Evolutionary conservation across 2,888 invertebrate species (phyloP), one percentile per base, ranked within the genome.

Genomic region (Conistra vaccinii): DNA sequence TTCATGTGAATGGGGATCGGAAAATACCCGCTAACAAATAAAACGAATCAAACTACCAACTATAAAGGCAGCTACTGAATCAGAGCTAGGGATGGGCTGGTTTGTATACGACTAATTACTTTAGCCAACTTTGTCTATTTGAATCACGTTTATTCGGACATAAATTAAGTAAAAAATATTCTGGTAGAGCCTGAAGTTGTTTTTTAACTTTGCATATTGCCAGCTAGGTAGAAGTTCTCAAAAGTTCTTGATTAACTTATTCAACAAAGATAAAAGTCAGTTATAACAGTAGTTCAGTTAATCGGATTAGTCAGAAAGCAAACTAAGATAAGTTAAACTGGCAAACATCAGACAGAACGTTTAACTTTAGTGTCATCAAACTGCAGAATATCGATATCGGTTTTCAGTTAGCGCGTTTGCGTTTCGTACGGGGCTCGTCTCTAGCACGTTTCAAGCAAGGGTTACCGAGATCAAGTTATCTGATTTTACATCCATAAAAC

Each of bases 1-100:
- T 95, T 95, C 95, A 96, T 95, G 94, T 90, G 95, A 93, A 95
- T 93, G 93, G 95, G 95, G 95, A 93, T 90, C 92, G 92, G 93
- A 90, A 94, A 95, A 94, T 92, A 92, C 92, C 92, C 92, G 90
- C 91, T 88, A 91, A 92, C 95, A 94, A 95, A 95, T 95, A 95
- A 95, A 95, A 95, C 93, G 92, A 91, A 91, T 91, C 91, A 91
- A 92, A 93, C 92, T 88, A 89, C 91, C 87, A 86, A 90, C 89
- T 90, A 88, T 89, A 90, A 87, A 91, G 91, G 90, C 80, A 83
- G 85, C 87, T 87, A 85, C 87, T 86, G 87, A 89, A 91, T 90
- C 89, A 90, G 86, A 86, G 87, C 69, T 75, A 76, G 67, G 83
- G 76, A 78, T 80, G 62, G 68, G 63, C 75, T 73, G 62, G 68